A percentile compares a stretch with the other conserved stretches of the same genome.
Conservation (phyloP, 2,113 vertebrate genomes). For the Monarcha castaneiventris region DNA sequence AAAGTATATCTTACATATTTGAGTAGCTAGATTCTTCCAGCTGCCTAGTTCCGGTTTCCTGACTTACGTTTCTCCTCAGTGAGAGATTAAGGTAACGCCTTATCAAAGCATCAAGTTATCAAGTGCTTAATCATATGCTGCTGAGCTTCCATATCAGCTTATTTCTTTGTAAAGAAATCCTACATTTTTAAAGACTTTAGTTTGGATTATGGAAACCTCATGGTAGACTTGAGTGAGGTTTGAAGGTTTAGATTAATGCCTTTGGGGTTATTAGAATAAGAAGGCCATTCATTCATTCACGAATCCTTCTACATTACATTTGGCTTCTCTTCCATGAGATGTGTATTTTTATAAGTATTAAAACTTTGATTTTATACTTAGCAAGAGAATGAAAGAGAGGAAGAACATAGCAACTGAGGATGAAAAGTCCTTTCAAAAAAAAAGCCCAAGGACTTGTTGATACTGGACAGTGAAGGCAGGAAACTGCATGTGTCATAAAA, state of each 20-base stretch:
- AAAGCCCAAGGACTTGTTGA: background rate
- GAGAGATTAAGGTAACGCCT: background rate
- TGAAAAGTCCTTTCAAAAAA: background rate
- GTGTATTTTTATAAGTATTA: constrained; percentile 34
- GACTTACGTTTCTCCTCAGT: background rate
- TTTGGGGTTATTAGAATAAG: constrained; percentile 26
- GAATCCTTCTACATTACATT: background rate
- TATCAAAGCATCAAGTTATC: constrained; percentile 22
- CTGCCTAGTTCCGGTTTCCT: background rate
- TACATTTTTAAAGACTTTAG: background rate
- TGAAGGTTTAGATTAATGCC: background rate
- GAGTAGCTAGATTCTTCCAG: background rate
- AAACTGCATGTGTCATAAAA: background rate
- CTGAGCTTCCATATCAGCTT: background rate
- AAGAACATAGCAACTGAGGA: background rate
- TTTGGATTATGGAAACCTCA: background rate
- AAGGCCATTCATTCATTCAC: background rate
- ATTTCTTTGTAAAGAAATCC: constrained; percentile 8
- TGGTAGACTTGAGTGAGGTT: background rate
- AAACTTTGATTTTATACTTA: constrained; percentile 27
- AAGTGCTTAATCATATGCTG: background rate
- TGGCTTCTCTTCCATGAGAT: constrained; percentile 14
- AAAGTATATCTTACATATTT: background rate
- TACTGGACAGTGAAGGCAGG: background rate
- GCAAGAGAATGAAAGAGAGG: background rate